phyloP scores from a whole-genome alignment of 1,140 invertebrate genomes.

The Heliconius nattereri region DNA sequence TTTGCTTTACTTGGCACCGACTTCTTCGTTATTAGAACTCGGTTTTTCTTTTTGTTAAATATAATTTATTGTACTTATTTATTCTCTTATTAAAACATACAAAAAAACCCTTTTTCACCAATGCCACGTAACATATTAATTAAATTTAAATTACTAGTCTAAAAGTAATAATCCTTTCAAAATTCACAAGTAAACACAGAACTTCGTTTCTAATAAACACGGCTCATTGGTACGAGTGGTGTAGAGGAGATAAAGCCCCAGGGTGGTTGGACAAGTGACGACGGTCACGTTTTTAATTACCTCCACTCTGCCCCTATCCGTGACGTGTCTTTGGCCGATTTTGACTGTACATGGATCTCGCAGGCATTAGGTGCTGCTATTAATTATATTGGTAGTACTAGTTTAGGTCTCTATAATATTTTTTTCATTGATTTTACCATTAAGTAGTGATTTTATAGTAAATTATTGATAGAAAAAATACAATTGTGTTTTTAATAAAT shows the following conservation, averaged over 20 bases:
- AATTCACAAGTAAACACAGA: constrained; percentile 6
- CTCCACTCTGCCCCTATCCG: constrained; percentile 53
- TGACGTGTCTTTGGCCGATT: constrained; percentile 55
- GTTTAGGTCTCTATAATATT: background rate
- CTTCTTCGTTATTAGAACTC: too few species aligned
- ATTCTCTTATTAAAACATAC: background rate
- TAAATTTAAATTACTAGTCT: background rate
- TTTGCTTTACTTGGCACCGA: too few species aligned
- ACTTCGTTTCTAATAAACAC: constrained; percentile 10
- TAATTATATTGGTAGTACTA: background rate
- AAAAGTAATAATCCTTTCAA: constrained; percentile 15
- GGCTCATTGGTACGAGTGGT: constrained; percentile 23
- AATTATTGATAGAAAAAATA: background rate
- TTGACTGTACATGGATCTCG: constrained; percentile 25
- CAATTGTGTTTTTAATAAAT: too few species aligned
- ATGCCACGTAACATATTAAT: background rate
- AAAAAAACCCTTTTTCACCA: background rate
- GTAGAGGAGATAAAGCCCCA: constrained; percentile 30
- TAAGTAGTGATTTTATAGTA: background rate
- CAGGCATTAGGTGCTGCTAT: constrained; percentile 3
- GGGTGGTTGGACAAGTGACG: constrained; percentile 66
- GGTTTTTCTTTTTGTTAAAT: too few species aligned
- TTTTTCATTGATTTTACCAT: background rate
- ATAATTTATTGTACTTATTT: too few species aligned
- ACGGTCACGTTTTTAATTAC: constrained; percentile 80